Evolutionary conservation across 2,797 vertebrate genomes (phyloP), one percentile per base, ranked within the genome.

Genomic region (Hydrocynus forskahlii): DNA sequence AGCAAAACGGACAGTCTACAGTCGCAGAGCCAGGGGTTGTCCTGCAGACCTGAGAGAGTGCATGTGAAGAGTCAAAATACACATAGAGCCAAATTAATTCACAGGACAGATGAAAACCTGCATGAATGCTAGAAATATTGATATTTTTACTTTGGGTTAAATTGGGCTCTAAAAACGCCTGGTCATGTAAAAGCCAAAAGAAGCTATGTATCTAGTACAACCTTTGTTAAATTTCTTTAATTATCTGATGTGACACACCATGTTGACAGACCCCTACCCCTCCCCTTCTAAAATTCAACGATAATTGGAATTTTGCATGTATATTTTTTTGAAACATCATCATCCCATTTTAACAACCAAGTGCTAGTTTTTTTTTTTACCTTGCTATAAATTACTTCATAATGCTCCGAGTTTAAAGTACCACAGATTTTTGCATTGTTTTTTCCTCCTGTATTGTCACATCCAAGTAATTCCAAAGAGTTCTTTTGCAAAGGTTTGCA

Each of bases 1-100:
- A 95, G 94, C 64, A 97, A 82, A 88, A 95, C 94, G 78, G 96
- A 96, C 89, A 98, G 96, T 76, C 95, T 96, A 72, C 97, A 98
- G 91, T 98, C 96, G 83, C 97, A 98, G 87, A 95, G 90, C 97
- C 97, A 98, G 1, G 96, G 96, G 86, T 98, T 98, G 90, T 98
- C 97, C 89, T 98, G 97, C 57, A 98, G 91, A 92, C 97, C 97
- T 98, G 85, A 23, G 4, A 48, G 62, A 80, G 52, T 8, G 12
- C 89, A 79, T 67, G 75, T 83, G 59, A 79, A 88, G 10, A 89
- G 13, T 67, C 72, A 89, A 89, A 75, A 92, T 89, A 96, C 94
- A 97, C 72, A 96, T 90, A 52, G 96, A 63, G 25, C 14, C 9
- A 57, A 23, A 62, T n/a, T 5, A 21, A 7, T 43, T 40, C 1